Conservation (phyloP, 1,140 invertebrate species). For the Aleiodes sp. region DNA sequence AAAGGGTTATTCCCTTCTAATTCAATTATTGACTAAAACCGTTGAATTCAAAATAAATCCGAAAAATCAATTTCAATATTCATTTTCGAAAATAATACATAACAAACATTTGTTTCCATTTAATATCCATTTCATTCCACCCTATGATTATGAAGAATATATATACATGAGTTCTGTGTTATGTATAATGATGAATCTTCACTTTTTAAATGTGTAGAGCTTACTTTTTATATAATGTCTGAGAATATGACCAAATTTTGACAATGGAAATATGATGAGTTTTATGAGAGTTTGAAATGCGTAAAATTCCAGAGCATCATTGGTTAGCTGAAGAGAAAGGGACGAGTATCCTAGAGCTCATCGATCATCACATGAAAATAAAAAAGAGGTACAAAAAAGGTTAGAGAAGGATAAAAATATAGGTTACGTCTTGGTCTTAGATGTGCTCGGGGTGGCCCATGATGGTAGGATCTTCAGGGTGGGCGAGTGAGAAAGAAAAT, state of each 20-base stretch:
- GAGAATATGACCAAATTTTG: neutral
- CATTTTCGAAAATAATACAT: too few species aligned
- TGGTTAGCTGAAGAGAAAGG: slow-evolving; percentile 49
- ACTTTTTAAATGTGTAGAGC: neutral
- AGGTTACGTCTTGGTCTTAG: slow-evolving; percentile 57
- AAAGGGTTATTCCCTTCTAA: too few species aligned
- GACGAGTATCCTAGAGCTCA: slow-evolving; percentile 39
- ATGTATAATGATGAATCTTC: too few species aligned
- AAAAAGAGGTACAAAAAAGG: slow-evolving; percentile 18
- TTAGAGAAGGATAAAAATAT: slow-evolving; percentile 37
- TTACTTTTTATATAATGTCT: neutral
- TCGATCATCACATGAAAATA: slow-evolving; percentile 53
- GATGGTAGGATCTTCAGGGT: slow-evolving; percentile 50
- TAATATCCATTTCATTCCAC: too few species aligned
- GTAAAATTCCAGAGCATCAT: slow-evolving; percentile 57
- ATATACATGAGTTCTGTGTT: too few species aligned
- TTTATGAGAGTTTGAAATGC: slow-evolving; percentile 54
- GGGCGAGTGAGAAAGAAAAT: slow-evolving; percentile 44
- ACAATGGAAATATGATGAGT: slow-evolving; percentile 44
- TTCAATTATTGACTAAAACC: too few species aligned
- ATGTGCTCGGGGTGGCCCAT: slow-evolving; percentile 60
- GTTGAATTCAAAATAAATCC: too few species aligned
- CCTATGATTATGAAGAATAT: too few species aligned
- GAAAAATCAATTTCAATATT: too few species aligned
- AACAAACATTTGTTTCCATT: too few species aligned